These are phyloP conservation scores for Watersipora subatra DNA, from an alignment of 1,140 invertebrate species.

Conservation along the genomic window DNA sequence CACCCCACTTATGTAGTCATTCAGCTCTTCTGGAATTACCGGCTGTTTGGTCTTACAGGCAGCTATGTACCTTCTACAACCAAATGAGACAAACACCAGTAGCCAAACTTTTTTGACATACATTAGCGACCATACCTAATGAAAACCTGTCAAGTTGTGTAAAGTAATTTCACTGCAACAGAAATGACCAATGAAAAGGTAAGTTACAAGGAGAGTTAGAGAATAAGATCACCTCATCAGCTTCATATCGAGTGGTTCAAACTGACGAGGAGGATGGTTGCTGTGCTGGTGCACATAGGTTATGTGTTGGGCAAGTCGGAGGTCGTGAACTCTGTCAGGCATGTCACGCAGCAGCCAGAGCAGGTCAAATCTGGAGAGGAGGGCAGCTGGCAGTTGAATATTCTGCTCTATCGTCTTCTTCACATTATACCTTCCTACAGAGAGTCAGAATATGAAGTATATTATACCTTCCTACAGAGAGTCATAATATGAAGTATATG, in stretches of 20 bases:
- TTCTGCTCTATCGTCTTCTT: slow-evolving; percentile 91
- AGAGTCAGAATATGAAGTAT: too few species aligned
- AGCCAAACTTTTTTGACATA: neutral
- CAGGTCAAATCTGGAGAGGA: slow-evolving; percentile 92
- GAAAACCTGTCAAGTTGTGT: neutral
- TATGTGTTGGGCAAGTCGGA: slow-evolving; percentile 88
- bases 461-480: too few species aligned
- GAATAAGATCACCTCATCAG: slow-evolving; percentile 71
- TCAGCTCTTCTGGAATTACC: slow-evolving; percentile 65
- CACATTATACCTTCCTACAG: slow-evolving; percentile 61
- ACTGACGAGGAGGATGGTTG: slow-evolving; percentile 60
- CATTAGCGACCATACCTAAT: slow-evolving; percentile 6
- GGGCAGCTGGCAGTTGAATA: slow-evolving; percentile 90
- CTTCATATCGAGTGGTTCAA: slow-evolving; percentile 75
- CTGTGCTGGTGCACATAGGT: slow-evolving; percentile 92
- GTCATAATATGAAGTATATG: too few species aligned
- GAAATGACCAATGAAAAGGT: too few species aligned
- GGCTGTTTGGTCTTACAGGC: slow-evolving; percentile 81
- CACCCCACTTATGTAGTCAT: slow-evolving; percentile 79
- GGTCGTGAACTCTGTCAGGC: slow-evolving; percentile 79
- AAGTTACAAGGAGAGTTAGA: too few species aligned
- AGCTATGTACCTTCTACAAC: slow-evolving; percentile 63
- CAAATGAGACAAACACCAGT: neutral
- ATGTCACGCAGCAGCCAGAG: slow-evolving; percentile 94
- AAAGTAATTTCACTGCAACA: too few species aligned